A percentile compares a stretch with the other conserved stretches of the same genome.
These are phyloP conservation scores for Furcula furcula DNA, from an alignment of 2,888 invertebrate species.

Conservation along the genomic window DNA sequence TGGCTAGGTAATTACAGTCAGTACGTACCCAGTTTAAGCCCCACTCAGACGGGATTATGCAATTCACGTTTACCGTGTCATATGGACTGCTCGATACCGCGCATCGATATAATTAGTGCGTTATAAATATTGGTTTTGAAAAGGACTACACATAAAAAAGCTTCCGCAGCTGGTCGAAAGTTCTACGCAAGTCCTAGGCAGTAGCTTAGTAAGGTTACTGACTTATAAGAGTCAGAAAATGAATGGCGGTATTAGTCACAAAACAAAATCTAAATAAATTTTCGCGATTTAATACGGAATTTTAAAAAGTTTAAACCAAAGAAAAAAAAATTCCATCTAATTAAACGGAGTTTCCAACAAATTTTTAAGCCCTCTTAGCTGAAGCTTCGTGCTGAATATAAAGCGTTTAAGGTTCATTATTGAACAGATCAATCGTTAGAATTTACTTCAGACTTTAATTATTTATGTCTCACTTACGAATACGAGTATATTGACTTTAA, in stretches of 20 bases:
- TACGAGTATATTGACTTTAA: no score
- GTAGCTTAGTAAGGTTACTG: no score
- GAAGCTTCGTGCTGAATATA: constrained; percentile 23
- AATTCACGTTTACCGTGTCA: constrained; percentile 5
- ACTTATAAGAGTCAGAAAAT: no score
- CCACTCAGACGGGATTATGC: constrained; percentile 48
- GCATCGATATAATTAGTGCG: no score
- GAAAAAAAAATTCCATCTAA: constrained; percentile 9
- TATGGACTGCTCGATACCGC: background rate
- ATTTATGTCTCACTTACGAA: constrained; percentile 17
- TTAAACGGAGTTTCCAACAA: constrained; percentile 5
- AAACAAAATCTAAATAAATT: no score
- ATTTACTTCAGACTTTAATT: constrained; percentile 15
- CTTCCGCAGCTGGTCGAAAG: no score
- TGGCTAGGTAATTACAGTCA: constrained; percentile 20
- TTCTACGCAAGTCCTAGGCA: no score
- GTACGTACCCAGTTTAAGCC: constrained; percentile 27
- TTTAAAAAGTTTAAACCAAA: constrained; percentile 1
- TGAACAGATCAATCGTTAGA: constrained; percentile 17
- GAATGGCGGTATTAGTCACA: no score
- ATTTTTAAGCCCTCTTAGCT: constrained; percentile 13
- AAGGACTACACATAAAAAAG: background rate
- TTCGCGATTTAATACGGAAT: background rate
- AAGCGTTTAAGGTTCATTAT: constrained; percentile 22
- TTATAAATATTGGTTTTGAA: background rate